Percentiles rank a stretch among this genome's conserved stretches.
These are phyloP conservation scores for Nothoprocta perdicaria DNA, from an alignment of 2,113 vertebrate genomes.

Conservation along the genomic window DNA sequence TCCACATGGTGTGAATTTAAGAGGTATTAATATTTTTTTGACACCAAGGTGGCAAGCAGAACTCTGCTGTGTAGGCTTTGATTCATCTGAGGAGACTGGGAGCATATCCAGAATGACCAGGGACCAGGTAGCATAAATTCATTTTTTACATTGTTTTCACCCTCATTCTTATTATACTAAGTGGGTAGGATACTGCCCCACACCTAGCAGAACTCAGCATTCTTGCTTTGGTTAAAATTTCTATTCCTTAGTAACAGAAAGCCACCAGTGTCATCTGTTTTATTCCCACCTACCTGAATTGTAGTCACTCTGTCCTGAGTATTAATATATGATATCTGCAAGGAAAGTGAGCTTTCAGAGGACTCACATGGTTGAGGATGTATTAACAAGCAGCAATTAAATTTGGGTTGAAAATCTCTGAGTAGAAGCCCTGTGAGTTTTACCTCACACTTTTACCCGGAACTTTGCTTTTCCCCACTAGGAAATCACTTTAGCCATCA, in stretches of 20 bases:
- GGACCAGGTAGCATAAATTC: neutral
- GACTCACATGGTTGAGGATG: neutral
- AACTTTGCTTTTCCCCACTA: neutral
- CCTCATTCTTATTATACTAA: neutral
- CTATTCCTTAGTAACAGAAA: neutral
- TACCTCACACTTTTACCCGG: neutral
- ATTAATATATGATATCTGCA: neutral
- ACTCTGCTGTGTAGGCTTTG: neutral
- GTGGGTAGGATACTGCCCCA: neutral
- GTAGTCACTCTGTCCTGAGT: neutral
- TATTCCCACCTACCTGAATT: neutral
- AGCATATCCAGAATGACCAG: neutral
- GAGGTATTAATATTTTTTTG: neutral
- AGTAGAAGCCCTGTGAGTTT: neutral
- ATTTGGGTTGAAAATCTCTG: neutral
- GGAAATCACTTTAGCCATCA: neutral
- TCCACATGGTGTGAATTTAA: neutral
- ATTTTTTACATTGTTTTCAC: neutral
- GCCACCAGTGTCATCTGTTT: neutral
- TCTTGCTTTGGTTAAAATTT: neutral
- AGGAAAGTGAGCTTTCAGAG: neutral
- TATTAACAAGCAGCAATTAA: neutral
- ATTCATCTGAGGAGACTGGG: neutral
- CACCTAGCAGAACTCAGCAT: neutral
- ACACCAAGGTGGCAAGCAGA: neutral